Conservation (phyloP, 2,888 invertebrate genomes). For the Rotaria magnacalcarata region DNA sequence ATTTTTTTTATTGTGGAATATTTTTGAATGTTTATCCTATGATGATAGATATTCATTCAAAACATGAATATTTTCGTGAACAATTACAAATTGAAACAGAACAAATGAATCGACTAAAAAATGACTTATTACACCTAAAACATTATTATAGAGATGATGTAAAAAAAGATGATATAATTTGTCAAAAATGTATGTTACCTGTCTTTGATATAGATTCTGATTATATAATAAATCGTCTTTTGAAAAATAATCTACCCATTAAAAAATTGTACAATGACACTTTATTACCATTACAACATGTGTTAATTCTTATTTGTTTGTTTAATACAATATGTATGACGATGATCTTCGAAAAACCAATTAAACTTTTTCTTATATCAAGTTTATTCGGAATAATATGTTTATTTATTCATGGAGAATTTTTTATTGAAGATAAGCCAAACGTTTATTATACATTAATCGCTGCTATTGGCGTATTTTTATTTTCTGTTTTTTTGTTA, state of each 20-base stretch:
- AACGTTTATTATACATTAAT: not conserved
- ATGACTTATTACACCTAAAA: not conserved
- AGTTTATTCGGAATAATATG: not conserved
- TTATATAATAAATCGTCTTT: not conserved
- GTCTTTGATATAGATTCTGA: not conserved
- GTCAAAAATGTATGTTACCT: not conserved
- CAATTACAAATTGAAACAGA: not conserved
- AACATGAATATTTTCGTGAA: not conserved
- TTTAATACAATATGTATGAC: not conserved
- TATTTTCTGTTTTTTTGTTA: not conserved
- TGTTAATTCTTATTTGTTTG: not conserved
- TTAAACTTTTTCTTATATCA: not conserved
- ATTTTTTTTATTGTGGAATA: not conserved
- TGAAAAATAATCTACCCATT: not conserved
- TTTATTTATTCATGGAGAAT: not conserved
- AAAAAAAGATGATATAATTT: not conserved
- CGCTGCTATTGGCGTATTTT: not conserved
- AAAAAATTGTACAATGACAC: not conserved
- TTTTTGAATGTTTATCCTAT: not conserved
- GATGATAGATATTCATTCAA: not conserved
- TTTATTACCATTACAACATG: not conserved
- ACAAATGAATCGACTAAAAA: not conserved
- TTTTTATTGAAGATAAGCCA: constrained; percentile 4
- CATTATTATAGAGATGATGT: too few relatives aligned
- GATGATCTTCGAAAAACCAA: not conserved